phyloP scores from a whole-genome alignment of 2,797 vertebrate genomes.

The Pangasius mekongensis region DNA sequence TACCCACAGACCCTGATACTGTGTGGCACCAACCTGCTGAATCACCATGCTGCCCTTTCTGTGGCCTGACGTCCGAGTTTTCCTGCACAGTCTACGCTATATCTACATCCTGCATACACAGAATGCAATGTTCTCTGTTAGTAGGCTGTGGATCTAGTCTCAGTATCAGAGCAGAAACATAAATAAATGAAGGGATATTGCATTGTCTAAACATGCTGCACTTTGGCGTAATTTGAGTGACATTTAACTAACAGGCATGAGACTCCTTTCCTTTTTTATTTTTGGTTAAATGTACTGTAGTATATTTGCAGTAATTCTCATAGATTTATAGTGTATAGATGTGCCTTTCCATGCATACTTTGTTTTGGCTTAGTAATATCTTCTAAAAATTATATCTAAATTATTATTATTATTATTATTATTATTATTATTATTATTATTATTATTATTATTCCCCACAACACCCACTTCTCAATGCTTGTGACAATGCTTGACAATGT shows the following conservation, averaged over 20 bases:
- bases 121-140: background rate
- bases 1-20: background rate
- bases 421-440: background rate
- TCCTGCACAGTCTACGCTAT: too few relatives aligned
- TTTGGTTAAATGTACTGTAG: background rate
- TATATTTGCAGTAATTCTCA: background rate
- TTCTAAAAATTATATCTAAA: background rate
- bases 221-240: background rate
- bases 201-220: background rate
- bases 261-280: background rate
- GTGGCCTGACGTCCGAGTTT: background rate
- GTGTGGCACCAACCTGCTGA: background rate
- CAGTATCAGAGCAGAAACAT: background rate
- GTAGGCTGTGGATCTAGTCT: background rate
- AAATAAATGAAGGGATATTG: background rate
- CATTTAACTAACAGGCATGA: background rate
- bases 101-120: too few relatives aligned
- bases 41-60: background rate
- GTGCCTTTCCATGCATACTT: background rate
- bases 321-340: background rate
- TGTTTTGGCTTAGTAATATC: background rate
- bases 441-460: background rate
- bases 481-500: background rate
- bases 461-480: background rate
- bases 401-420: background rate